Conservation (phyloP, 1,140 invertebrate genomes). For the Dysdera silvatica region DNA sequence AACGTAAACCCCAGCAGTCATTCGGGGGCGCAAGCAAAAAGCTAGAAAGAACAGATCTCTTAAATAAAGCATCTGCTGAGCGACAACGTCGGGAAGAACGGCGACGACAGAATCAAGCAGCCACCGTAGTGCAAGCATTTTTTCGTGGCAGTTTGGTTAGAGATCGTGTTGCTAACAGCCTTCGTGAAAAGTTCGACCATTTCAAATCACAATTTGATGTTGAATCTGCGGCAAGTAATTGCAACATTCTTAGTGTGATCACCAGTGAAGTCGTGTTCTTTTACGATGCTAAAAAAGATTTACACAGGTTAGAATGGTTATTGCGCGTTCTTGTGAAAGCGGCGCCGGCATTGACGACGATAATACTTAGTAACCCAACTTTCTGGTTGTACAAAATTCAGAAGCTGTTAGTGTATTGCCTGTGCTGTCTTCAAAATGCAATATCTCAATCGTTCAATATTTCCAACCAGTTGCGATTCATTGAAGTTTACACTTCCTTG, state of each 20-base stretch:
- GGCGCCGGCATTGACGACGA: no score
- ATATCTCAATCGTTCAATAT: slow-evolving; percentile 13
- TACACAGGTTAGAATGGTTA: no score
- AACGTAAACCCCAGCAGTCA: slow-evolving; percentile 78
- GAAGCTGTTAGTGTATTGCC: slow-evolving; percentile 20
- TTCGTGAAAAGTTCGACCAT: no score
- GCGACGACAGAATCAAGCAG: slow-evolving; percentile 20
- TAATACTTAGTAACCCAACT: no score
- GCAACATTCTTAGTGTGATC: no score
- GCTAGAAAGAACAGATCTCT: slow-evolving; percentile 57
- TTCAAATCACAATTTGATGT: no score
- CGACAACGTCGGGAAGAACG: slow-evolving; percentile 72
- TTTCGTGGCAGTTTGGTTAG: slow-evolving; percentile 14
- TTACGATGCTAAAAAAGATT: no score
- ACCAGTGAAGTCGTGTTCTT: no score
- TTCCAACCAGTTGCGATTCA: slow-evolving; percentile 26
- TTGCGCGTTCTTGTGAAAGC: no score
- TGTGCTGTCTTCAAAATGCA: slow-evolving; percentile 18
- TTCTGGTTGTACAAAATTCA: slow-evolving; percentile 18
- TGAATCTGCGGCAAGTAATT: no score
- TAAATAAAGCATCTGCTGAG: slow-evolving; percentile 71
- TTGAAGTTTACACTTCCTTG: slow-evolving; percentile 29
- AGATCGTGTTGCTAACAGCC: no score
- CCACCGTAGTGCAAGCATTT: slow-evolving; percentile 29
- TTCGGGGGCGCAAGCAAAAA: slow-evolving; percentile 74